phyloP scores from a whole-genome alignment of 2,888 invertebrate genomes.

The Danaus chrysippus region DNA sequence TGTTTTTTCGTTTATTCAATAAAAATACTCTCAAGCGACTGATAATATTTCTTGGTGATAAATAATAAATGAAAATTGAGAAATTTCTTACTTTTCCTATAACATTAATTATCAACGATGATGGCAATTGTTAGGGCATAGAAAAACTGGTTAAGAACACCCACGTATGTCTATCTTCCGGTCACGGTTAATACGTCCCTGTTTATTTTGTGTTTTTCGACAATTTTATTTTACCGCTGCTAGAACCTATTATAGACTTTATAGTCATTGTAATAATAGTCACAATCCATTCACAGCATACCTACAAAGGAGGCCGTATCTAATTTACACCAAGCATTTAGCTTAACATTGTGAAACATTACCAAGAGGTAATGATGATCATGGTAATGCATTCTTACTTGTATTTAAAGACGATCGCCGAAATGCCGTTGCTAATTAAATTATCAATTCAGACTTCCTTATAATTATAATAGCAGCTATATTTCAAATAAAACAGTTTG shows the following conservation, averaged over 20 bases:
- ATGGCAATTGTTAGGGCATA: slow-evolving; percentile 57
- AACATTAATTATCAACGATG: slow-evolving; percentile 53
- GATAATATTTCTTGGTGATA: too few relatives aligned
- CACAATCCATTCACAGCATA: slow-evolving; percentile 31
- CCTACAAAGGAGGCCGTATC: slow-evolving; percentile 49
- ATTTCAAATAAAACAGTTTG: slow-evolving; percentile 15
- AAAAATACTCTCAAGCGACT: too few relatives aligned
- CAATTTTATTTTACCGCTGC: slow-evolving; percentile 45
- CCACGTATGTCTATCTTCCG: slow-evolving; percentile 67
- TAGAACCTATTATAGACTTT: slow-evolving; percentile 51
- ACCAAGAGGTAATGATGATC: slow-evolving; percentile 68
- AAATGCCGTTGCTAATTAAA: slow-evolving; percentile 66
- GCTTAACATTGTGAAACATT: slow-evolving; percentile 74
- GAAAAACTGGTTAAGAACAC: slow-evolving; percentile 71
- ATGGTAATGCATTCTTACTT: slow-evolving; percentile 72
- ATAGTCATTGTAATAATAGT: slow-evolving; percentile 43
- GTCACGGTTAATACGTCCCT: slow-evolving; percentile 70
- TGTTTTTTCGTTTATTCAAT: too few relatives aligned
- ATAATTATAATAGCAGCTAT: slow-evolving; percentile 66
- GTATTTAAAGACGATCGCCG: slow-evolving; percentile 62
- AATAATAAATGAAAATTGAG: slow-evolving; percentile 14
- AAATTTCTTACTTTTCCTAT: slow-evolving; percentile 41
- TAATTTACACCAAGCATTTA: slow-evolving; percentile 75
- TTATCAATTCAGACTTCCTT: slow-evolving; percentile 69
- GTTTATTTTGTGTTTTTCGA: slow-evolving; percentile 63